Percentiles rank a stretch among this genome's conserved stretches.
Conservation (phyloP, 2,888 invertebrate genomes). For the Marasmarcha lunaedactyla region DNA sequence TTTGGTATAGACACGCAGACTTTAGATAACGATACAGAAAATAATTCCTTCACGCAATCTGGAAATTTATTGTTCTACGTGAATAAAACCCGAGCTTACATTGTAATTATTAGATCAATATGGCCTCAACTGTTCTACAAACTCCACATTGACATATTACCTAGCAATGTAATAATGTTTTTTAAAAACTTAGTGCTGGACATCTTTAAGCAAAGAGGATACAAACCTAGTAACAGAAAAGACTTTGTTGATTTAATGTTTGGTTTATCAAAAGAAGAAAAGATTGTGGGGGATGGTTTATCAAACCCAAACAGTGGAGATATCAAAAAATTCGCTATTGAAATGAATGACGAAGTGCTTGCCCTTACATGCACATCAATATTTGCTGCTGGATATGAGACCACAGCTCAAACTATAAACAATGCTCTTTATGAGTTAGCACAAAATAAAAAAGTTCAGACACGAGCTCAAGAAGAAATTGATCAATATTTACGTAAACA, state of each 20-base stretch:
- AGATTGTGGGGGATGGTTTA: conserved; percentile 24
- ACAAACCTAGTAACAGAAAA: conserved; percentile 13
- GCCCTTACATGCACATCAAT: conserved; percentile 67
- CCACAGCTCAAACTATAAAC: conserved; percentile 28
- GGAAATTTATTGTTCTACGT: conserved; percentile 19
- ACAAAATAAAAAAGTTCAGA: conserved; percentile 25
- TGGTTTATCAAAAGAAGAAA: conserved; percentile 16
- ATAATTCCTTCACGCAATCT: conserved; percentile 24
- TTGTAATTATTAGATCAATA: conserved; percentile 16
- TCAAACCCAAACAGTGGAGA: conserved; percentile 9
- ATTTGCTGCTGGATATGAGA: conserved; percentile 39
- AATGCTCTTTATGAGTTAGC: conserved; percentile 32
- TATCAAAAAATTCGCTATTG: conserved; percentile 16
- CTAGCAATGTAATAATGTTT: conserved; percentile 20
- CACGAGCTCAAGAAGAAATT: conserved; percentile 25
- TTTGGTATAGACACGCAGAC: conserved; percentile 28
- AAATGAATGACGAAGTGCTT: conserved; percentile 47
- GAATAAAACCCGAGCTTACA: conserved; percentile 16
- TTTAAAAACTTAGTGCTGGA: conserved; percentile 13
- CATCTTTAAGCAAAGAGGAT: conserved; percentile 14
- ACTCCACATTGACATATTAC: conserved; percentile 20
- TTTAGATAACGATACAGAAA: conserved; percentile 17
- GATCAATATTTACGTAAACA: conserved; percentile 22
- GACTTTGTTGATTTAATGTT: conserved; percentile 20
- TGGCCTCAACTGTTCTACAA: conserved; percentile 29